phyloP scores from a whole-genome alignment of 2,888 invertebrate genomes.

The Rhabditoides inermis region DNA sequence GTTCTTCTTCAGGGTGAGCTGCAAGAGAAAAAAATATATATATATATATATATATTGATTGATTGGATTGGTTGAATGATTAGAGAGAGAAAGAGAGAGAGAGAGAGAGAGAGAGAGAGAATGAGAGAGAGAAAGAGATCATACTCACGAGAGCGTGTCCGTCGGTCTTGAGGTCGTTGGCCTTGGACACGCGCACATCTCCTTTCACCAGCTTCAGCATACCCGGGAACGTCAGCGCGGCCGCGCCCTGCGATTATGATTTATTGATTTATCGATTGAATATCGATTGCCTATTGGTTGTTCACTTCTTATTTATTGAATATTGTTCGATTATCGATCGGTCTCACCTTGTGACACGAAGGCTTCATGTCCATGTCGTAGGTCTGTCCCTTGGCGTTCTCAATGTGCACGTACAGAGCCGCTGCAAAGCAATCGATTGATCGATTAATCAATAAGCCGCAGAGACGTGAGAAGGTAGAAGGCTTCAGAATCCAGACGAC shows the following conservation, averaged over 20 bases:
- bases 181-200: constrained; percentile 7
- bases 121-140: not conserved
- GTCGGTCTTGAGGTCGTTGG: constrained; percentile 9
- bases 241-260: too few relatives aligned
- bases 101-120: not conserved
- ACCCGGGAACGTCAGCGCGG: constrained; percentile 16
- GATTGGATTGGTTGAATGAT: too few relatives aligned
- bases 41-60: not conserved
- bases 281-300: too few relatives aligned
- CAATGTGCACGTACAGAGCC: constrained; percentile 1
- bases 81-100: not conserved
- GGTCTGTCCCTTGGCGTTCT: constrained; percentile 9
- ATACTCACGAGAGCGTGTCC: not conserved
- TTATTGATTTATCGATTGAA: too few relatives aligned
- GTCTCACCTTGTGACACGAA: constrained; percentile 13
- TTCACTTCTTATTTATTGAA: too few relatives aligned
- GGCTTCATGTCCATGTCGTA: constrained; percentile 11
- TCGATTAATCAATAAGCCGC: not conserved
- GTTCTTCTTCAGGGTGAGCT: constrained; percentile 11
- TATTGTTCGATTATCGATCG: too few relatives aligned
- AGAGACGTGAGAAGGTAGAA: not conserved
- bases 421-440: constrained; percentile 1
- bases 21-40: not conserved
- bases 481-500: not conserved
- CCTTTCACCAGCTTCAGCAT: constrained; percentile 14